These are phyloP conservation scores for Xenopus borealis DNA, from an alignment of 2,113 vertebrate genomes.

Conservation along the genomic window DNA sequence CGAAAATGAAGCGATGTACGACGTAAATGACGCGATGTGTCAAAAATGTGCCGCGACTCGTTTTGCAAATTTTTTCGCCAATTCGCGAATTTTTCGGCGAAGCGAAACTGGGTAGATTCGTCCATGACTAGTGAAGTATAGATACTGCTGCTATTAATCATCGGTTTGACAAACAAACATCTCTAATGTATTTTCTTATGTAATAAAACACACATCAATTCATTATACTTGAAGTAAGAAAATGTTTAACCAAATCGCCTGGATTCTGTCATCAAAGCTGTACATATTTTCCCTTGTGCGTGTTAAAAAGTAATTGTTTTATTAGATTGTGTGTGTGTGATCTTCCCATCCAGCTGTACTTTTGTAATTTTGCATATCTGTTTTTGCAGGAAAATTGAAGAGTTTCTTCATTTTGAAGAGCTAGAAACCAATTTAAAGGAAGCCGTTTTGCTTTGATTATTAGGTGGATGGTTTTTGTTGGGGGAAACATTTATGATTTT, in stretches of 20 bases:
- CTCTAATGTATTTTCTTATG: too few relatives aligned
- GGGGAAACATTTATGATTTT: conserved; percentile 76
- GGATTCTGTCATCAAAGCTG: not conserved
- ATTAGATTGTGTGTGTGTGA: not conserved
- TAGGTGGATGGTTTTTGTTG: conserved; percentile 80
- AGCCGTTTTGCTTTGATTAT: conserved; percentile 74
- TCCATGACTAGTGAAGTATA: too few relatives aligned
- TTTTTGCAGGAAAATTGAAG: conserved; percentile 66
- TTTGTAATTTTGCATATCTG: not conserved
- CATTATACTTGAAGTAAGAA: not conserved
- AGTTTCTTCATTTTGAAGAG: conserved; percentile 65
- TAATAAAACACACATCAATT: not conserved
- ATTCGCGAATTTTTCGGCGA: too few relatives aligned
- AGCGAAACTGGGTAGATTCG: too few relatives aligned
- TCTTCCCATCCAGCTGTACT: not conserved
- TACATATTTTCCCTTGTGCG: not conserved
- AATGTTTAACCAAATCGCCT: not conserved
- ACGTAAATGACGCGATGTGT: too few relatives aligned
- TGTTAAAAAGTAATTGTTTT: not conserved
- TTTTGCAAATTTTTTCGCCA: too few relatives aligned
- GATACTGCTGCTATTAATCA: too few relatives aligned
- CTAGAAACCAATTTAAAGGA: conserved; percentile 70
- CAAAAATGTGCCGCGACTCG: too few relatives aligned
- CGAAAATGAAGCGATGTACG: too few relatives aligned
- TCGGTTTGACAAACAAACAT: too few relatives aligned